These are phyloP conservation scores for Brenthis hecate DNA, from an alignment of 2,888 invertebrate species.

Conservation along the genomic window DNA sequence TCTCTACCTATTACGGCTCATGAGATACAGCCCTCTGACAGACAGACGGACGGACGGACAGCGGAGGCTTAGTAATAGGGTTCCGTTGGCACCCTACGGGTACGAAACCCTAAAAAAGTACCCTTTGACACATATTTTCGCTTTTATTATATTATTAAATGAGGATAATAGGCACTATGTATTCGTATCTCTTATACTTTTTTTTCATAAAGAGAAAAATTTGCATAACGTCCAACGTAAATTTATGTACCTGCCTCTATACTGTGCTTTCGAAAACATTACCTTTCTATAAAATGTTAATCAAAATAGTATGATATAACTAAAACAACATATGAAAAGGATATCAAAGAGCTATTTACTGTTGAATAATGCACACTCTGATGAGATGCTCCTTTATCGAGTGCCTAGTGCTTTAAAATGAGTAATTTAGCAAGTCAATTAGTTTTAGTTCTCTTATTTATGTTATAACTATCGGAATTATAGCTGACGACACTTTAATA, in stretches of 20 bases:
- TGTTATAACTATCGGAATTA: not conserved
- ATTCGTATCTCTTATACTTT: not conserved
- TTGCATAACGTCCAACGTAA: not conserved
- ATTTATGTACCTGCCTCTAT: constrained; percentile 3
- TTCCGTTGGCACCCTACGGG: too few species aligned
- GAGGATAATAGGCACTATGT: too few species aligned
- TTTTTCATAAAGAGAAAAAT: not conserved
- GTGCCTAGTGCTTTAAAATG: constrained; percentile 45
- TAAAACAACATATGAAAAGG: constrained; percentile 4
- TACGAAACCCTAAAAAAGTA: too few species aligned
- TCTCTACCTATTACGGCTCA: too few species aligned
- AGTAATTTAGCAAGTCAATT: constrained; percentile 62
- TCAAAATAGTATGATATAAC: constrained; percentile 11
- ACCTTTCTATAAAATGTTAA: constrained; percentile 10
- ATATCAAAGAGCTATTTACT: constrained; percentile 16
- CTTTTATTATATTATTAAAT: too few species aligned
- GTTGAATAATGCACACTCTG: constrained; percentile 55
- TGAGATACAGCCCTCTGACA: too few species aligned
- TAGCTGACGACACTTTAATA: not conserved
- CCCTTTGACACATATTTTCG: too few species aligned
- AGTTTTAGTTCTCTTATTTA: constrained; percentile 39
- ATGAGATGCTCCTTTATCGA: constrained; percentile 50
- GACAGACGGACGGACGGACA: too few species aligned
- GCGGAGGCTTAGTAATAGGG: too few species aligned
- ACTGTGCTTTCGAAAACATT: not conserved